Base-by-base conservation (phyloP, 2,797 vertebrate species). In the Discoglossus pictus region DNA sequence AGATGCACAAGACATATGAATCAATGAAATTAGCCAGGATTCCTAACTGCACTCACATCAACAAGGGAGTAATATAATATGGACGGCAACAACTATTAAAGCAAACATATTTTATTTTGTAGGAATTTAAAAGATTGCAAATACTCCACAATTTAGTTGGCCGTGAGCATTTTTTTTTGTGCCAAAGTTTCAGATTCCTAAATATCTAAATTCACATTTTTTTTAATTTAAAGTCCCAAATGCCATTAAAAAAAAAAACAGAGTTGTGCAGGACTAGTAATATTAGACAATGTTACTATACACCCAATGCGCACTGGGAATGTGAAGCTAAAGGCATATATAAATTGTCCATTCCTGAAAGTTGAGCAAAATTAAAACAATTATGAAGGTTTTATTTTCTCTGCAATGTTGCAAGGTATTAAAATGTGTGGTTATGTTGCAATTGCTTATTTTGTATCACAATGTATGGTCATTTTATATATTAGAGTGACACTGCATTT, bases 1-100 rank as follows among this genome's bases (percentile, higher is more conserved):
- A 58, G 44, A 66, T 47, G 53, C 31, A 66, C 52, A 50, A 58
- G 43, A 50, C 52, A 47, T 47, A 39, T 56, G 20, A 42, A 52
- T 52, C 48, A 65, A 47, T 20, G 34, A 25, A 48, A 36, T 36
- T 9, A 8, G 7, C 43, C 47, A 39, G 24, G 15, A 51, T 35
- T 60, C 31, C 15, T 17, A 47, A 40, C 23, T 43, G 9, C 25
- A 51, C 36, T 44, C 24, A 42, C 38, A 52, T 18, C 17, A 39
- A 53, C 5, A 15, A 16, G 15, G 52, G 7, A 15, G 2, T 17
- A 20, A 9, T 12, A 17, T 27, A 42, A 35, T 12, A 36, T 20
- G 39, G 55, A 53, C 25, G 38, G 27, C 11, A 38, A 61, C 56
- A 20, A 25, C 20, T 39, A 40, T 18, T 21, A 21, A 48, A 16